These are phyloP conservation scores for Ceratosolen solmsi DNA, from an alignment of 1,140 invertebrate genomes.

Conservation along the genomic window DNA sequence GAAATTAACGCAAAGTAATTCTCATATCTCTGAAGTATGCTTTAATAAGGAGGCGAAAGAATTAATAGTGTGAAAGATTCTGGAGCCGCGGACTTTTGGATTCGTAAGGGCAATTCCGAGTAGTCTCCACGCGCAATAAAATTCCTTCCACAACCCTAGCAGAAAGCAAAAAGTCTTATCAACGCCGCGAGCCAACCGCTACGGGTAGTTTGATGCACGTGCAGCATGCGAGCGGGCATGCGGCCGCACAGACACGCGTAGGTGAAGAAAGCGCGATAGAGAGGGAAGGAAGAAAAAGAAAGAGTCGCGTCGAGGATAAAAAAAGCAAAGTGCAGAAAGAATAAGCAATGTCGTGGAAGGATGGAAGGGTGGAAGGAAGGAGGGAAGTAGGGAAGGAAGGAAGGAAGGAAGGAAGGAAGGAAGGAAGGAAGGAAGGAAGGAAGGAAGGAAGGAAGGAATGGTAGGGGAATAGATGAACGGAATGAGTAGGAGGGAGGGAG, in stretches of 20 bases:
- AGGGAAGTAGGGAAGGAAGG: no score
- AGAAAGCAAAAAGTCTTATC: not conserved
- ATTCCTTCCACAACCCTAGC: not conserved
- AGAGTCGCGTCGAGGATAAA: no score
- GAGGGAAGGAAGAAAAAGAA: no score
- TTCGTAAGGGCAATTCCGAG: not conserved
- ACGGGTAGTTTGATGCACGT: slow-evolving; percentile 3
- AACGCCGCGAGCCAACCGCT: not conserved
- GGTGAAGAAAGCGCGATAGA: no score
- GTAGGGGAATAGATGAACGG: slow-evolving; percentile 2
- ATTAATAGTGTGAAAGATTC: not conserved
- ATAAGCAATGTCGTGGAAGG: no score
- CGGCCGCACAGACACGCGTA: not conserved
- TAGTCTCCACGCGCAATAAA: slow-evolving; percentile 24
- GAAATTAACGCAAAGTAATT: not conserved
- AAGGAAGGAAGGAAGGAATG: slow-evolving; percentile 4
- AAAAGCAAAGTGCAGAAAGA: no score
- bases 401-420: no score
- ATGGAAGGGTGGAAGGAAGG: no score
- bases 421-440: not conserved
- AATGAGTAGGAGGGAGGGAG: slow-evolving; percentile 35
- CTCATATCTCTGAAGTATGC: not conserved
- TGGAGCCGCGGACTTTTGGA: not conserved
- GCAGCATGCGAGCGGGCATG: no score
- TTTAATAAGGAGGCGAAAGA: not conserved